A percentile compares a stretch with the other conserved stretches of the same genome.
These are phyloP conservation scores for Cantharis rufa DNA, from an alignment of 2,888 invertebrate species.

Conservation along the genomic window DNA sequence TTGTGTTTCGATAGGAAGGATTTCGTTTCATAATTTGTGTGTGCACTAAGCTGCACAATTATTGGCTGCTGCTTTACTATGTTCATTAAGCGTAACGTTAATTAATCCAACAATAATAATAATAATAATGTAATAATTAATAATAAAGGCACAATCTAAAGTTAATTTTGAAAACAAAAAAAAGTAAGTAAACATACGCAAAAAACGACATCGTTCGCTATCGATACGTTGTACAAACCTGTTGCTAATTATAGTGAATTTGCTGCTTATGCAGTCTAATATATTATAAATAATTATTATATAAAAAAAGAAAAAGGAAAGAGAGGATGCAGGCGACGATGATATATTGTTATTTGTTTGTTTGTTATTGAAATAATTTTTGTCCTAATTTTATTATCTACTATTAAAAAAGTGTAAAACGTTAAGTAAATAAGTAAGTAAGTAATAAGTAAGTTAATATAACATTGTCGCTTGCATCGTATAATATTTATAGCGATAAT, in stretches of 20 bases:
- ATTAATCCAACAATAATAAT: slow-evolving; percentile 8
- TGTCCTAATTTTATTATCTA: background rate
- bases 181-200: background rate
- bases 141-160: slow-evolving; percentile 33
- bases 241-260: slow-evolving; percentile 54
- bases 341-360: slow-evolving; percentile 14
- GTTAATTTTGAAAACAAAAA: slow-evolving; percentile 12
- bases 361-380: slow-evolving; percentile 6
- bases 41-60: slow-evolving; percentile 40
- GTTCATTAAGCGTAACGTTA: slow-evolving; percentile 36
- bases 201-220: slow-evolving; percentile 50
- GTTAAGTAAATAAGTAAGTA: background rate
- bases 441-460: background rate
- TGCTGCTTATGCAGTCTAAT: slow-evolving; percentile 41
- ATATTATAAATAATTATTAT: slow-evolving; percentile 20
- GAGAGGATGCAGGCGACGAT: slow-evolving; percentile 8
- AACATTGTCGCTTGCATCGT: slow-evolving; percentile 10
- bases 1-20: slow-evolving; percentile 49
- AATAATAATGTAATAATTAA: slow-evolving; percentile 2
- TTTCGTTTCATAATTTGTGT: slow-evolving; percentile 42
- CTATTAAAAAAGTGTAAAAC: background rate
- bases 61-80: slow-evolving; percentile 37
- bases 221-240: slow-evolving; percentile 54
- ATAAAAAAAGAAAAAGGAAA: slow-evolving; percentile 20
- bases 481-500: slow-evolving; percentile 20